Conservation (phyloP, 2,888 invertebrate genomes). For the Asteroscopus sphinx region DNA sequence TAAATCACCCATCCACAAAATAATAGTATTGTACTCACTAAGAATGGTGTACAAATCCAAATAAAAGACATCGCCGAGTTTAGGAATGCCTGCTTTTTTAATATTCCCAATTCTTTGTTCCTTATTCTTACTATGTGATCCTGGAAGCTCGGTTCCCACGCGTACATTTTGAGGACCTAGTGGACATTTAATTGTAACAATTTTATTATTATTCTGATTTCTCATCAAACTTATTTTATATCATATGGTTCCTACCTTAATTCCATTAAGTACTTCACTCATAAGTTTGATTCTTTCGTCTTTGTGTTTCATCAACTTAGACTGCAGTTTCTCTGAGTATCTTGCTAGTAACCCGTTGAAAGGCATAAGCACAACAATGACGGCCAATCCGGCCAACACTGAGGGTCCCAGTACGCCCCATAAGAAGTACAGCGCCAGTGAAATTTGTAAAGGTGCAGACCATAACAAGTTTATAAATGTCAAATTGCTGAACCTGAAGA, state of each 20-base stretch:
- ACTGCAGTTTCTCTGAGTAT: constrained; percentile 92
- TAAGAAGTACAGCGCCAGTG: constrained; percentile 93
- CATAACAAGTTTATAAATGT: constrained; percentile 94
- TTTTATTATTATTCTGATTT: background rate
- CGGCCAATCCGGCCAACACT: constrained; percentile 95
- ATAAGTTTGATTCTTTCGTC: constrained; percentile 96
- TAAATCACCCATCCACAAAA: background rate
- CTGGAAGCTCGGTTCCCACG: constrained; percentile 96
- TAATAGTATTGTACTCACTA: constrained; percentile 90
- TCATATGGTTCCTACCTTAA: constrained; percentile 90
- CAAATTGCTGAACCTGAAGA: constrained; percentile 92
- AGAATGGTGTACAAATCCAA: constrained; percentile 96
- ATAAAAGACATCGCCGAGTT: constrained; percentile 95
- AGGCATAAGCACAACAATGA: constrained; percentile 96
- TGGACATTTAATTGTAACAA: background rate
- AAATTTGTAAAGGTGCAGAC: constrained; percentile 95
- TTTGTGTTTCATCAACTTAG: constrained; percentile 95
- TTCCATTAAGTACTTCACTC: constrained; percentile 96
- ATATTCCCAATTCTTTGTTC: constrained; percentile 93
- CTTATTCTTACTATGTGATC: constrained; percentile 94
- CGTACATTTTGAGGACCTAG: constrained; percentile 94
- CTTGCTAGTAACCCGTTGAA: constrained; percentile 94
- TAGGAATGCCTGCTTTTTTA: constrained; percentile 94
- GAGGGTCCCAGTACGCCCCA: constrained; percentile 94
- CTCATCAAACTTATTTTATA: no score